phyloP scores from a whole-genome alignment of 2,797 vertebrate genomes.

The Cygnus olor region DNA sequence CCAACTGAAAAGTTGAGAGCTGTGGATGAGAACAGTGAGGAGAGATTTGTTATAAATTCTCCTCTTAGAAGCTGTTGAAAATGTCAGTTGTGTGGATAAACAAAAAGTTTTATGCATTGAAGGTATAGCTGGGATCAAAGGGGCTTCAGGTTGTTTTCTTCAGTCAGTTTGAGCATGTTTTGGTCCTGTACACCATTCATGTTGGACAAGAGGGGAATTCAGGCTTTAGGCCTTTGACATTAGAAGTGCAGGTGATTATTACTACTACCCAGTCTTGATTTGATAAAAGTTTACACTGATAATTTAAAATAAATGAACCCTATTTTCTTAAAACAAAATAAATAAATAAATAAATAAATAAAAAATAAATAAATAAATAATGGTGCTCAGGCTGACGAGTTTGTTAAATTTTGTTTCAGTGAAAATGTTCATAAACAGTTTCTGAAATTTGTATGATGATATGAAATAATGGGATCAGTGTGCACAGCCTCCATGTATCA shows the following conservation, averaged over 20 bases:
- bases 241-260: not conserved
- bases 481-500: not conserved
- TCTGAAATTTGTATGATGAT: not conserved
- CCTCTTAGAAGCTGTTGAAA: not conserved
- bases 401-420: not conserved
- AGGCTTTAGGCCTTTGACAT: accelerated
- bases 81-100: not conserved
- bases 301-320: not conserved
- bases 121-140: not conserved
- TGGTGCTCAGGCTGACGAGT: not conserved
- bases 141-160: not conserved
- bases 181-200: not conserved
- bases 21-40: not conserved
- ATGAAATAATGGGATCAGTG: not conserved
- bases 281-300: not conserved
- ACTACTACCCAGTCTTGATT: not conserved
- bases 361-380: not conserved
- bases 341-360: not conserved
- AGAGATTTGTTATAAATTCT: not conserved
- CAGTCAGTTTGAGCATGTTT: not conserved
- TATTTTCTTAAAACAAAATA: not conserved
- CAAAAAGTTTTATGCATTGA: not conserved
- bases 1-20: not conserved
- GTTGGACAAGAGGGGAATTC: not conserved
- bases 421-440: not conserved